Evolutionary conservation across 2,113 vertebrate species (phyloP).

Genomic region (Clarias macrocephalus): DNA sequence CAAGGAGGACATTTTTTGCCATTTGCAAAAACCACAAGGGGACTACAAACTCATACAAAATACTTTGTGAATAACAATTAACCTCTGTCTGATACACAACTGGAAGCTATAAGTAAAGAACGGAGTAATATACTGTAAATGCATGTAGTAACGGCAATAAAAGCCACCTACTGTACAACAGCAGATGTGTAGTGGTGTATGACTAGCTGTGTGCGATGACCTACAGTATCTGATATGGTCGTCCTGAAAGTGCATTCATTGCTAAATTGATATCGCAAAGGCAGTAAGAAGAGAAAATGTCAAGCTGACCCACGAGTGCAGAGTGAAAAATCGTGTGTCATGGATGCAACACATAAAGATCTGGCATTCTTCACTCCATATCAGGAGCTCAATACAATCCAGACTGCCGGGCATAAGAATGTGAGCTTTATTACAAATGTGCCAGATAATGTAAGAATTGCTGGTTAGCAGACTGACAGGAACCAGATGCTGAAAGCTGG

Average conservation of each 20-base stretch:
- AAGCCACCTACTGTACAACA: background rate
- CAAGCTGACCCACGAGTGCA: slow-evolving; percentile 62
- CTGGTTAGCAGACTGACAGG: slow-evolving; percentile 12
- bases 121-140: background rate
- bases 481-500: slow-evolving; percentile 24
- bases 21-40: background rate
- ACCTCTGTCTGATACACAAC: background rate
- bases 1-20: background rate
- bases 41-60: background rate
- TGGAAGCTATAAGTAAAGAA: background rate
- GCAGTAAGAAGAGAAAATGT: slow-evolving; percentile 50
- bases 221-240: background rate
- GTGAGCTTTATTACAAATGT: slow-evolving; percentile 33
- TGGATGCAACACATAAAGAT: slow-evolving; percentile 43
- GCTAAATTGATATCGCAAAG: slow-evolving; percentile 47
- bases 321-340: slow-evolving; percentile 59
- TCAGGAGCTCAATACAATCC: slow-evolving; percentile 58
- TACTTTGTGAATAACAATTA: background rate
- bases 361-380: slow-evolving; percentile 48
- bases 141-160: background rate
- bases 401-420: slow-evolving; percentile 25
- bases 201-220: slow-evolving; percentile 5
- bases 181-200: slow-evolving; percentile 6
- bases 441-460: slow-evolving; percentile 54
- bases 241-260: slow-evolving; percentile 51